Evolutionary conservation across 1,140 invertebrate genomes (phyloP), one percentile per base, ranked within the genome.

Genomic region (Papilio aristodemus): DNA sequence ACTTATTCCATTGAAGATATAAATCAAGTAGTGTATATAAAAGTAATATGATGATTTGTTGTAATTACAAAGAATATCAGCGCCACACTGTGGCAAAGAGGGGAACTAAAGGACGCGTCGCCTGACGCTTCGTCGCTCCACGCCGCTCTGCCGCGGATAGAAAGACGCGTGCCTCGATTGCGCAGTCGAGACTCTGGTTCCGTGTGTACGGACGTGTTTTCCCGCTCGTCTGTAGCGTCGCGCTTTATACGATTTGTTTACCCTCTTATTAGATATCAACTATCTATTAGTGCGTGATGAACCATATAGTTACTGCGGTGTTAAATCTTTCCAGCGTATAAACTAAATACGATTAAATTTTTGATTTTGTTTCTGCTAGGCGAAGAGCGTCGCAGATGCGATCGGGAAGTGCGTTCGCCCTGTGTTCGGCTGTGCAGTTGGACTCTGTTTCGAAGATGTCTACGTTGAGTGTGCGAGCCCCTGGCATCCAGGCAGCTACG

Each of bases 381-480:
- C 80, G 73, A 77, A 78, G 73, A 77, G 75, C 76, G 81, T 82
- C 78, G 78, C 81, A 81, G 83, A 87, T 89, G 85, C 82, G 85
- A 83, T 86, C 80, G 67, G 81, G 78, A 79, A 83, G 82, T 87
- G 82, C 77, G 74, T 79, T 76, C 63, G 63, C 63, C 71, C 73
- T 75, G 81, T 83, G 78, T 77, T 81, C 74, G 73, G 75, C 67
- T 73, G 76, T 80, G 81, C 63, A 66, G 17, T 76, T 78, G 77
- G 79, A 86, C 79, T 83, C 74, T 67, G 72, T 76, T 69, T 76
- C 80, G 79, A 85, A 87, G 71, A 90, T 91, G 89, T 91, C 89
- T 73, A 74, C 88, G 75, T 86, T 91, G 74, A 90, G 89, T 84
- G 83, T 90, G 73, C 86, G 88, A 69, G 86, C 87, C 46, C 87